Conservation (phyloP, 2,113 vertebrate species). For the Phyllostomus discolor region DNA sequence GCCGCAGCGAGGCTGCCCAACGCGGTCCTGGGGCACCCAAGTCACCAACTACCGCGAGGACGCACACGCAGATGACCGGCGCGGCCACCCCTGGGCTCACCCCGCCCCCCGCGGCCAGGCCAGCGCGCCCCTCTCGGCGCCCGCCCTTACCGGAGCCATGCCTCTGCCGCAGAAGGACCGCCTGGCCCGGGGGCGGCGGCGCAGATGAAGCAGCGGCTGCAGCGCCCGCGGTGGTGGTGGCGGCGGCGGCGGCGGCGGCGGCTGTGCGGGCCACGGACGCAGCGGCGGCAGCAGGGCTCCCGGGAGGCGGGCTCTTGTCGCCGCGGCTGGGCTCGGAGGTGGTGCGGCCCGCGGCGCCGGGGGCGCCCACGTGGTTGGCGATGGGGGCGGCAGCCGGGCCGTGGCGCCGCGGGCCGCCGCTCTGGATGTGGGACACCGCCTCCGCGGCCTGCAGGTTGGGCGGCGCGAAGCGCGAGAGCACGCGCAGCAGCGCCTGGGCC, state of each 20-base stretch:
- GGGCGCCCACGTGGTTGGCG: slow-evolving; percentile 72
- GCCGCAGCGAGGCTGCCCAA: background rate
- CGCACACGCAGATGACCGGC: rapidly evolving
- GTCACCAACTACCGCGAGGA: rapidly evolving
- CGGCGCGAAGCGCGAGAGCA: slow-evolving; percentile 82
- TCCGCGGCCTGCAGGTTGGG: slow-evolving; percentile 91
- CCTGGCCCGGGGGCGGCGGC: slow-evolving; percentile 81
- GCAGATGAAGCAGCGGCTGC: slow-evolving; percentile 83
- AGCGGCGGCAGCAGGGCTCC: slow-evolving; percentile 40
- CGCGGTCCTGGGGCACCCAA: background rate
- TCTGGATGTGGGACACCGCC: slow-evolving; percentile 94
- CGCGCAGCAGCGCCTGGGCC: slow-evolving; percentile 88
- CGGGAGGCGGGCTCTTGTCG: slow-evolving; percentile 49
- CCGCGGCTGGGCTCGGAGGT: slow-evolving; percentile 69
- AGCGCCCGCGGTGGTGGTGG: slow-evolving; percentile 72
- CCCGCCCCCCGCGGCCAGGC: background rate
- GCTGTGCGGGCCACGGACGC: slow-evolving; percentile 55
- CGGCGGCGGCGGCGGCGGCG: slow-evolving; percentile 60
- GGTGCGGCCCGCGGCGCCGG: slow-evolving; percentile 74
- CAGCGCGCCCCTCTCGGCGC: background rate
- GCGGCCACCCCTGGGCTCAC: background rate
- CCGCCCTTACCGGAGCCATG: slow-evolving; percentile 86
- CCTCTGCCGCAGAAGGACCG: slow-evolving; percentile 86
- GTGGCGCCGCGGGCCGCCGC: slow-evolving; percentile 85
- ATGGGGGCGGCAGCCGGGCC: slow-evolving; percentile 55